Percentiles rank a stretch among this genome's conserved stretches.
These are phyloP conservation scores for Pterostichus madidus DNA, from an alignment of 2,888 invertebrate genomes.

Conservation along the genomic window DNA sequence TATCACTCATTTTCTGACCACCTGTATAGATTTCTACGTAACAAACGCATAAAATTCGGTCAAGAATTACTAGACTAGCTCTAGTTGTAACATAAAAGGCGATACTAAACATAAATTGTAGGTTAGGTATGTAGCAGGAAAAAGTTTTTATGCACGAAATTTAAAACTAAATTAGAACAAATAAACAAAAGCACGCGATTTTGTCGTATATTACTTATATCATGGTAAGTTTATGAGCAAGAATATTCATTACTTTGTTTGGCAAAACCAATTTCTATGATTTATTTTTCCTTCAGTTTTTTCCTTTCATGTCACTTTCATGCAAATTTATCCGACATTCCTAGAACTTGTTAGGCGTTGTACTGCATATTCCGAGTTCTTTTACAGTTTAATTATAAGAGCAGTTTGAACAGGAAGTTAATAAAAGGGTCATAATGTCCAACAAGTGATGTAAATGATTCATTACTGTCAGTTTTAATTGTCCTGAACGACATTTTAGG, in stretches of 20 bases:
- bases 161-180: slow-evolving; percentile 61
- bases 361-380: slow-evolving; percentile 14
- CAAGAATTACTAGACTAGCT: background rate
- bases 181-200: slow-evolving; percentile 60
- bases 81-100: slow-evolving; percentile 12
- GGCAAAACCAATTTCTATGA: slow-evolving; percentile 57
- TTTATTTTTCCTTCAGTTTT: slow-evolving; percentile 47
- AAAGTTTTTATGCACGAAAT: slow-evolving; percentile 51
- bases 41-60: slow-evolving; percentile 7
- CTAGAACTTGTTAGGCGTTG: slow-evolving; percentile 28
- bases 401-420: slow-evolving; percentile 26
- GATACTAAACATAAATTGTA: slow-evolving; percentile 29
- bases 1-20: no score
- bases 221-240: slow-evolving; percentile 51
- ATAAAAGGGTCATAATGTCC: slow-evolving; percentile 29
- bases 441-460: slow-evolving; percentile 32
- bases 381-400: slow-evolving; percentile 32
- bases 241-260: slow-evolving; percentile 61
- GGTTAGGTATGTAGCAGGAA: background rate
- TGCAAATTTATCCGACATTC: slow-evolving; percentile 45
- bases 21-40: background rate
- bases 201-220: slow-evolving; percentile 61
- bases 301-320: slow-evolving; percentile 53
- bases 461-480: slow-evolving; percentile 27
- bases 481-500: slow-evolving; percentile 1